These are phyloP conservation scores for Aculops lycopersici DNA, from an alignment of 1,140 invertebrate species.

Conservation along the genomic window DNA sequence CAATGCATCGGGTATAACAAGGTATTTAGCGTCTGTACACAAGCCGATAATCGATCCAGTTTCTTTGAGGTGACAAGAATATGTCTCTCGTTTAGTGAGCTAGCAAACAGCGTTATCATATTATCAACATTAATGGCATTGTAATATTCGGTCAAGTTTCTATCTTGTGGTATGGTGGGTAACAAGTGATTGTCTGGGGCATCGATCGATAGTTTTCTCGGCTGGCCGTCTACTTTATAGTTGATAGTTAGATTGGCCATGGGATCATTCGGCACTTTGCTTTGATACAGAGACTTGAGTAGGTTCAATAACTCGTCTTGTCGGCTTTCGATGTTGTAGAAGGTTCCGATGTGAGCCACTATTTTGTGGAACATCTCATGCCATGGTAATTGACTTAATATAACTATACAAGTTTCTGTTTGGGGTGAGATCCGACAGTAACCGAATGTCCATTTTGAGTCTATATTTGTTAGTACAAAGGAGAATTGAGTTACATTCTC, in stretches of 20 bases:
- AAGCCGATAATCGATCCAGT: slow-evolving; percentile 51
- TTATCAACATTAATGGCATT: slow-evolving; percentile 61
- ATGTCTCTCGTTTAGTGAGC: slow-evolving; percentile 60
- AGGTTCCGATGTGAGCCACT: slow-evolving; percentile 17
- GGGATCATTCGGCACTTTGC: slow-evolving; percentile 24
- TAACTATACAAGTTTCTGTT: slow-evolving; percentile 15
- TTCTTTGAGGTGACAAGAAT: slow-evolving; percentile 61
- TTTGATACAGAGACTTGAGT: slow-evolving; percentile 28
- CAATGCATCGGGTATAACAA: slow-evolving; percentile 85
- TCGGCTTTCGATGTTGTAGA: slow-evolving; percentile 11
- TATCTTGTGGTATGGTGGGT: slow-evolving; percentile 70
- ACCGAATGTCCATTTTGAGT: slow-evolving; percentile 80
- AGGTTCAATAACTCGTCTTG: slow-evolving; percentile 24
- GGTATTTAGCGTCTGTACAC: slow-evolving; percentile 66
- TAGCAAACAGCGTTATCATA: slow-evolving; percentile 75
- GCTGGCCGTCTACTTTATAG: slow-evolving; percentile 12
- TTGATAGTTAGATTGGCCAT: slow-evolving; percentile 21
- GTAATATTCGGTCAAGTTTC: slow-evolving; percentile 79
- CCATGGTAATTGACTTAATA: slow-evolving; percentile 40
- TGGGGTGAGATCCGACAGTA: slow-evolving; percentile 67
- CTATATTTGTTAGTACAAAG: slow-evolving; percentile 63
- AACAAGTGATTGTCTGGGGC: slow-evolving; percentile 42
- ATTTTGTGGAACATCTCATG: slow-evolving; percentile 67
- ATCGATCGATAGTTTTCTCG: slow-evolving; percentile 36
- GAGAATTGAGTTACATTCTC: slow-evolving; percentile 45